Percentiles rank a stretch among this genome's conserved stretches.
phyloP scores from a whole-genome alignment of 2,888 invertebrate genomes.

The Ophion obscuratus region DNA sequence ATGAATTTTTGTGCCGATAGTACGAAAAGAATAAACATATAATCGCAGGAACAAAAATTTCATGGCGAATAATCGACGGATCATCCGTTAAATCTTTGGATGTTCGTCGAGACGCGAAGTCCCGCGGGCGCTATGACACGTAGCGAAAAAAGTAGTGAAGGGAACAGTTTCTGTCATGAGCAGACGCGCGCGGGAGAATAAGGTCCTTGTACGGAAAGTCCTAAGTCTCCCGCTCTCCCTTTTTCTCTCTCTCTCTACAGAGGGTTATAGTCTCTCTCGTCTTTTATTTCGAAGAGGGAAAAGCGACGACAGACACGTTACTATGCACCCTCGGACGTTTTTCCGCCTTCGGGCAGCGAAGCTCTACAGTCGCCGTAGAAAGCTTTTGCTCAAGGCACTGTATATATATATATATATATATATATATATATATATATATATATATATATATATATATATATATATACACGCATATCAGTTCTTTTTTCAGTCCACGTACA shows the following conservation, averaged over 20 bases:
- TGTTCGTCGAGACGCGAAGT: constrained; percentile 9
- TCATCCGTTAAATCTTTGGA: background rate
- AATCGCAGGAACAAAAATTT: background rate
- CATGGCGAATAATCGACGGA: background rate
- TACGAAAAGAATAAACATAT: background rate
- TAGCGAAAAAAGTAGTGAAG: constrained; percentile 9
- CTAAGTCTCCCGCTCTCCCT: background rate
- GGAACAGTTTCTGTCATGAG: constrained; percentile 13
- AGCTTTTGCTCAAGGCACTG: constrained; percentile 34
- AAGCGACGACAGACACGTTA: constrained; percentile 43
- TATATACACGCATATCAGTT: background rate
- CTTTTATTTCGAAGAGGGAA: constrained; percentile 37
- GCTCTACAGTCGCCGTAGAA: constrained; percentile 16
- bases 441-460: background rate
- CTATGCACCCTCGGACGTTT: constrained; percentile 54
- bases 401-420: too few species aligned
- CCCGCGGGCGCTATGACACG: background rate
- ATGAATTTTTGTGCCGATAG: background rate
- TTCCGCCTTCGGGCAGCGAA: constrained; percentile 35
- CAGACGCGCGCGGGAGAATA: constrained; percentile 4
- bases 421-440: too few species aligned
- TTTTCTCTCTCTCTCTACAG: constrained; percentile 2
- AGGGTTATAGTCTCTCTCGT: constrained; percentile 31
- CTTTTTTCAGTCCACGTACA: constrained; percentile 27
- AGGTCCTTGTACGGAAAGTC: constrained; percentile 7